A percentile compares a stretch with the other conserved stretches of the same genome.
Evolutionary conservation across 1,140 invertebrate species (phyloP).

Genomic region (Schmidtea mediterranea): DNA sequence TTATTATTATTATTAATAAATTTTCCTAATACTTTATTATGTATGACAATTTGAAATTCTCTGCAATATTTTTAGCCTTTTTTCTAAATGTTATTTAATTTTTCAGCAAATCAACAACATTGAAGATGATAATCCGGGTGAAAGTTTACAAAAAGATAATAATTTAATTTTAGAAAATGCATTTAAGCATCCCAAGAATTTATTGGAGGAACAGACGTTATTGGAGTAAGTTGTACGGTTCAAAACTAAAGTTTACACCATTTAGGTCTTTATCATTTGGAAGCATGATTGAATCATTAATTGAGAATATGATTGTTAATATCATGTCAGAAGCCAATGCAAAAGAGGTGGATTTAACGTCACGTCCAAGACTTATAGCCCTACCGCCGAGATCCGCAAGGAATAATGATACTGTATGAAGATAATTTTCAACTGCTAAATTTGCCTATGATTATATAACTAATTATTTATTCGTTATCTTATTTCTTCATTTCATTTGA

Average conservation of each 20-base stretch:
- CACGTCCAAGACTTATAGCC: slow-evolving; percentile 21
- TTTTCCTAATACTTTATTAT: no score
- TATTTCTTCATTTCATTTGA: no score
- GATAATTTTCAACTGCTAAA: background rate
- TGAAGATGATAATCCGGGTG: background rate
- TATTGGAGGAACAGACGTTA: background rate
- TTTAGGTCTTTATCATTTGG: slow-evolving; percentile 17
- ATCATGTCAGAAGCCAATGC: slow-evolving; percentile 20
- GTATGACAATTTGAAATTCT: no score
- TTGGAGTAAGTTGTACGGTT: slow-evolving; percentile 6
- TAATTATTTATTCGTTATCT: no score
- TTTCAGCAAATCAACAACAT: no score
- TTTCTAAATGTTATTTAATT: no score
- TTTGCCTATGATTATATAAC: no score
- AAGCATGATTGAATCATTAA: slow-evolving; percentile 15
- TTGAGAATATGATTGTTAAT: slow-evolving; percentile 24
- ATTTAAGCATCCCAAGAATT: no score
- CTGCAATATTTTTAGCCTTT: no score
- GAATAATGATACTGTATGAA: background rate
- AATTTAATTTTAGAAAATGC: background rate
- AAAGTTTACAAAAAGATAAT: slow-evolving; percentile 2
- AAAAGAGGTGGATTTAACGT: slow-evolving; percentile 23
- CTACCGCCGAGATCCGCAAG: slow-evolving; percentile 13
- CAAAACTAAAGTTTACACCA: slow-evolving; percentile 8
- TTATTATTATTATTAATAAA: no score